Evolutionary conservation across 2,888 invertebrate species (phyloP).

Genomic region (Flexamia atlantica): DNA sequence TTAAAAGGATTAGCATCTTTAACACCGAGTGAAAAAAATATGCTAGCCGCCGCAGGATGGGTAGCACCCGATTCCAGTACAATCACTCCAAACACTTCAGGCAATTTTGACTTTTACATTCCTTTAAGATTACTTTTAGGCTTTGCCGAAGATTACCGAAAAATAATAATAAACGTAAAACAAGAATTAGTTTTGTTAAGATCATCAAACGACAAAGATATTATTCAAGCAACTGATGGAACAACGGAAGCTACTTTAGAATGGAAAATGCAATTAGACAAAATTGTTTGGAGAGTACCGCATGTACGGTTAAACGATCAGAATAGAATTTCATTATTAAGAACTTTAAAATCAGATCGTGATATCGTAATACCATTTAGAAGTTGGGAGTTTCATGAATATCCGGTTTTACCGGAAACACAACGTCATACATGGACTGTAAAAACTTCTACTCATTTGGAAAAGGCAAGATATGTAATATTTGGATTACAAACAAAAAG

Average conservation of each 20-base stretch:
- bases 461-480: conserved; percentile 73
- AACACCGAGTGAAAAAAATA: conserved; percentile 20
- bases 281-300: conserved; percentile 10
- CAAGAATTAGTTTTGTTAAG: conserved; percentile 10
- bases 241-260: conserved; percentile 23
- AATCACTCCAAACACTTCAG: conserved; percentile 62
- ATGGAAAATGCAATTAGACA: conserved; percentile 61
- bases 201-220: conserved; percentile 68
- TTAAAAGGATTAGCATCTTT: conserved; percentile 53
- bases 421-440: not conserved
- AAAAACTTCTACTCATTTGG: conserved; percentile 69
- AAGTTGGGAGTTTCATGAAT: conserved; percentile 13
- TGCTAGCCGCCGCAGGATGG: not conserved
- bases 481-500: conserved; percentile 73
- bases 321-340: not conserved
- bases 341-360: not conserved
- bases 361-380: conserved; percentile 5
- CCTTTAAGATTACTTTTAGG: not conserved
- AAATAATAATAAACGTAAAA: conserved; percentile 9
- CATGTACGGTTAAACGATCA: not conserved
- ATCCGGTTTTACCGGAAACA: not conserved
- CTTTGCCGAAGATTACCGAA: conserved; percentile 17
- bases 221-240: not conserved
- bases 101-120: conserved; percentile 68
- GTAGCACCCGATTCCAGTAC: not conserved